These are phyloP conservation scores for Odontomyia ornata DNA, from an alignment of 2,888 invertebrate genomes.

Conservation along the genomic window DNA sequence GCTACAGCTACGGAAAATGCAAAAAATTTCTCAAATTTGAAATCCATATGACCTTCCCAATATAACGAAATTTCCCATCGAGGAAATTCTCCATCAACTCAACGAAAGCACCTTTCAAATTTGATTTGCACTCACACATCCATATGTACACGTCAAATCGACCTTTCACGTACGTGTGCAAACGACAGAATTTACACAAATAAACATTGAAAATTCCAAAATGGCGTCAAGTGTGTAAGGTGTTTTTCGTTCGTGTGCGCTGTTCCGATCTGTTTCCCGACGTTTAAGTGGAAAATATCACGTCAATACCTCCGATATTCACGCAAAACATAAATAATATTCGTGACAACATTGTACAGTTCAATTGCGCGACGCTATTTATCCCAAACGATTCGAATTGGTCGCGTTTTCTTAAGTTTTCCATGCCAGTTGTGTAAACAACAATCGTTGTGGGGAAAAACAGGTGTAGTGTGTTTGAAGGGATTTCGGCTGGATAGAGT, in stretches of 20 bases:
- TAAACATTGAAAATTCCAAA: slow-evolving; percentile 43
- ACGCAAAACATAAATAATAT: not conserved
- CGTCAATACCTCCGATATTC: not conserved
- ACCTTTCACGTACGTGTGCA: slow-evolving; percentile 35
- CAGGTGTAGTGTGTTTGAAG: slow-evolving; percentile 13
- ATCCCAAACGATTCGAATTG: not conserved
- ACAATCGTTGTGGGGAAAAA: slow-evolving; percentile 24
- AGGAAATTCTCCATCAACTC: not conserved
- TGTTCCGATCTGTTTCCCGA: slow-evolving; percentile 14
- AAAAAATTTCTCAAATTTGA: no score
- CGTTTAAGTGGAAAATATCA: slow-evolving; percentile 17
- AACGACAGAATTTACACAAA: slow-evolving; percentile 38
- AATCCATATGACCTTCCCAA: no score
- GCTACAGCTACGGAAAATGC: no score
- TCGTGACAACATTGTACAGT: not conserved
- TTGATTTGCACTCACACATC: slow-evolving; percentile 33
- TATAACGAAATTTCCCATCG: not conserved
- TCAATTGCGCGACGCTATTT: not conserved
- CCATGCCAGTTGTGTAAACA: slow-evolving; percentile 22
- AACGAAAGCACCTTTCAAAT: slow-evolving; percentile 12
- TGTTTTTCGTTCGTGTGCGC: slow-evolving; percentile 45
- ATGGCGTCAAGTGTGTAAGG: slow-evolving; percentile 49
- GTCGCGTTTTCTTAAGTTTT: not conserved
- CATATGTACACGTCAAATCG: slow-evolving; percentile 8
- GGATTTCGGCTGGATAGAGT: slow-evolving; percentile 21